Evolutionary conservation across 1,140 invertebrate species (phyloP).

Genomic region (Lepidostoma basale): DNA sequence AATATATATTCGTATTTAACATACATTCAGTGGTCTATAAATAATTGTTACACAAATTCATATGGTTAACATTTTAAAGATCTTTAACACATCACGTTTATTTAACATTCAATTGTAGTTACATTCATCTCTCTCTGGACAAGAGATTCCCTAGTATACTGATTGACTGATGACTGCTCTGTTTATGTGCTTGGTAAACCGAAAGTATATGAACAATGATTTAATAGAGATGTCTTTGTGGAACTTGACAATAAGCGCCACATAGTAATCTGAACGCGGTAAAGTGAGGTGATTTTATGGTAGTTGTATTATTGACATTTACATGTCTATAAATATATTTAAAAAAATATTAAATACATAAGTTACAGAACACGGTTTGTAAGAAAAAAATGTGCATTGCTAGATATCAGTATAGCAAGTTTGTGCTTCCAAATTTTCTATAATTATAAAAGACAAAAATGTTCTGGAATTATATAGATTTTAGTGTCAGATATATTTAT

Average conservation of each 20-base stretch:
- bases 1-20: slow-evolving; percentile 41
- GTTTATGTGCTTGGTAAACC: neutral
- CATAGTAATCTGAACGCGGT: neutral
- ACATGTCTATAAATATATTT: too few species aligned
- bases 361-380: too few species aligned
- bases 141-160: slow-evolving; percentile 14
- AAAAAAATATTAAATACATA: too few species aligned
- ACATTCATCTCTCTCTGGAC: slow-evolving; percentile 18
- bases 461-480: too few species aligned
- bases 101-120: slow-evolving; percentile 18
- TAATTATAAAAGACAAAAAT: too few species aligned
- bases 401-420: too few species aligned
- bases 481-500: too few species aligned
- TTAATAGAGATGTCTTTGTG: too few species aligned
- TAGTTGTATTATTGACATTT: too few species aligned
- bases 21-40: slow-evolving; percentile 44
- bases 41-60: slow-evolving; percentile 40
- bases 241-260: too few species aligned
- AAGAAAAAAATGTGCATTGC: too few species aligned
- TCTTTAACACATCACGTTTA: slow-evolving; percentile 28
- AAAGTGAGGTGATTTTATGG: neutral
- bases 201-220: neutral
- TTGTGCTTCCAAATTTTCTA: too few species aligned
- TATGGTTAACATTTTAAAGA: slow-evolving; percentile 35
- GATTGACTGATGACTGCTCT: slow-evolving; percentile 20